phyloP scores from a whole-genome alignment of 1,140 invertebrate genomes.

The Drosophila teissieri region DNA sequence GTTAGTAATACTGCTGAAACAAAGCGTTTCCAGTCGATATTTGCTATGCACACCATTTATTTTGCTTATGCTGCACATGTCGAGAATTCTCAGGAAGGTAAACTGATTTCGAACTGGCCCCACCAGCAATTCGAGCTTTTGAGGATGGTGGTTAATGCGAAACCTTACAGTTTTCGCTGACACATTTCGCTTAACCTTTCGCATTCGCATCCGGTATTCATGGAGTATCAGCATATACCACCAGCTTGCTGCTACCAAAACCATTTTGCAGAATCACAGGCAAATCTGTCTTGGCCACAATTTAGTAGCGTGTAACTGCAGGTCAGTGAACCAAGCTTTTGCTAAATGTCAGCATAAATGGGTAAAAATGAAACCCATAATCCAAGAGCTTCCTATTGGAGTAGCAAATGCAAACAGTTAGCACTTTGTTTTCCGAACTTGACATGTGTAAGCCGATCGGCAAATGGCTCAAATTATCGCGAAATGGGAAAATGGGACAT shows the following conservation, averaged over 20 bases:
- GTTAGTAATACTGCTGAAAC: background rate
- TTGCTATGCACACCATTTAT: background rate
- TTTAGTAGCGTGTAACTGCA: background rate
- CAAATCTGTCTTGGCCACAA: background rate
- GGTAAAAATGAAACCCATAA: background rate
- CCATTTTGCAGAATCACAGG: background rate
- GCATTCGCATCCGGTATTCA: constrained; percentile 24
- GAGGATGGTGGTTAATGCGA: constrained; percentile 17
- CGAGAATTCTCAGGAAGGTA: constrained; percentile 17
- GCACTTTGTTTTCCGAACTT: constrained; percentile 19
- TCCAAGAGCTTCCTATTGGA: background rate
- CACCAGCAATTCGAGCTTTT: constrained; percentile 13
- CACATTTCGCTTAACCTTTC: constrained; percentile 8
- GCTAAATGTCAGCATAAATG: constrained; percentile 1
- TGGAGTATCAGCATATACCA: too few relatives aligned
- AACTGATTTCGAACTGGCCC: constrained; percentile 24
- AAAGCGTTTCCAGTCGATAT: too few relatives aligned
- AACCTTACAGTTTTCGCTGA: constrained; percentile 35
- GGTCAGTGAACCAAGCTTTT: background rate
- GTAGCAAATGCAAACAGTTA: background rate
- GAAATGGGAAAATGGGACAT: constrained; percentile 33
- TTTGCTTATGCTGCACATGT: constrained; percentile 6
- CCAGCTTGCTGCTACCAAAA: background rate
- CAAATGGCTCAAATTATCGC: constrained; percentile 16
- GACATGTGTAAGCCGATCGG: constrained; percentile 19